Percentiles rank a stretch among this genome's conserved stretches.
Conservation (phyloP, 2,113 vertebrate genomes). For the Lagopus leucura region DNA sequence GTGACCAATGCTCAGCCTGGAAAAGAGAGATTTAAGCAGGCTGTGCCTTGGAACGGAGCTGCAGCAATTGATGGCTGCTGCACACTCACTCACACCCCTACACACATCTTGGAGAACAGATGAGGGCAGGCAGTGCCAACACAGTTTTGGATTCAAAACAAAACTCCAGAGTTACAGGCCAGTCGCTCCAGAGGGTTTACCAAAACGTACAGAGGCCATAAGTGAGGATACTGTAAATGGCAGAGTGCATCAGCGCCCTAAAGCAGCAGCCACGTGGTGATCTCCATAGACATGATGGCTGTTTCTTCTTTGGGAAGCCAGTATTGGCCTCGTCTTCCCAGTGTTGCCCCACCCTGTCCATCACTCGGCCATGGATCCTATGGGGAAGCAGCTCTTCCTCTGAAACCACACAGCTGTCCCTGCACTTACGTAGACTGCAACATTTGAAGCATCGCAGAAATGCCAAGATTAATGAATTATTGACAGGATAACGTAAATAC, state of each 20-base stretch:
- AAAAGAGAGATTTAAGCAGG: neutral
- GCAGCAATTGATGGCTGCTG: neutral
- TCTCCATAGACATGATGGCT: neutral
- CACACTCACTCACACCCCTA: neutral
- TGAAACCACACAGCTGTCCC: neutral
- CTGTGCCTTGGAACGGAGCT: neutral
- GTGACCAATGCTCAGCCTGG: fast-evolving
- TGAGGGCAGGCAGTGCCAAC: neutral
- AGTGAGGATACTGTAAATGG: neutral
- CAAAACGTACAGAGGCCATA: fast-evolving
- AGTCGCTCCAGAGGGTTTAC: neutral
- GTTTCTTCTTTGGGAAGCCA: neutral
- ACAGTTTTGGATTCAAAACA: neutral
- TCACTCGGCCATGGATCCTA: neutral
- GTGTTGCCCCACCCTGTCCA: neutral
- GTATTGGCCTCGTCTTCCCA: neutral
- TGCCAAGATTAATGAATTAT: neutral
- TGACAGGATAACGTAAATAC: neutral
- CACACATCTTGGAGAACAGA: neutral
- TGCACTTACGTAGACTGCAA: neutral
- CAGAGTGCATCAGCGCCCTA: neutral
- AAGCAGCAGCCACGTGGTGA: fast-evolving
- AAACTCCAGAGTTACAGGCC: neutral
- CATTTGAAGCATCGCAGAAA: neutral
- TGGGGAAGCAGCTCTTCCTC: neutral